Evolutionary conservation across 2,888 invertebrate species (phyloP), one percentile per base, ranked within the genome.

Genomic region (Chelonus formosanus): DNA sequence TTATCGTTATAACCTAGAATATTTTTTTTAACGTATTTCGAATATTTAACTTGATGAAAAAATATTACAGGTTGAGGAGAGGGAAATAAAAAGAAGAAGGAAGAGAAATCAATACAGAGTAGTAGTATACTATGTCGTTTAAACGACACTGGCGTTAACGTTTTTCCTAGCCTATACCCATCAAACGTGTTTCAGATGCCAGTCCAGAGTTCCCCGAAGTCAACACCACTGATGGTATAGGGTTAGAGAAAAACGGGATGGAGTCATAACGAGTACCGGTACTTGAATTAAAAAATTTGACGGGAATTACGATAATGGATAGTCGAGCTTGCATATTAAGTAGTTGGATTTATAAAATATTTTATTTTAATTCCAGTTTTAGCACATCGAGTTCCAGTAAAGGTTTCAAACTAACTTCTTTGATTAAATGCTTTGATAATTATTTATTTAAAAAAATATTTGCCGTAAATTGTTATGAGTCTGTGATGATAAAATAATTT

Each of bases 101-200:
- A 65, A 73, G 73, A 76, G 43, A 35, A 65, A n/a, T 10, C 10
- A 47, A 63, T 45, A 20, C 20, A 20, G 20, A 20, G 20, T 20
- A 20, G 20, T 20, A 36, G 31, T 55, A 20, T 40, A 59, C 40
- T 43, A 53, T 35, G 68, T 70, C 71, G 71, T 71, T 71, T 68
- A 70, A 72, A 71, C 74, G 72, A 75, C 70, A 69, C 73, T 73
- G 75, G 73, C 75, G 76, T 73, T 73, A 73, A 73, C 69, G 70
- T 76, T 79, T 78, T 80, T 79, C 73, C 70, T 60, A 67, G 64
- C 47, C 50, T 65, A 5, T 31, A 50, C 48, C 69, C 70, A 67
- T 70, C 70, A 69, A 68, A 73, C 70, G 69, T 70, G 72, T 71
- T 71, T 73, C 63, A 71, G 66, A 71, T 72, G 71, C 72, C 72